phyloP scores from a whole-genome alignment of 2,888 invertebrate genomes.

The Perizoma flavofasciatum region DNA sequence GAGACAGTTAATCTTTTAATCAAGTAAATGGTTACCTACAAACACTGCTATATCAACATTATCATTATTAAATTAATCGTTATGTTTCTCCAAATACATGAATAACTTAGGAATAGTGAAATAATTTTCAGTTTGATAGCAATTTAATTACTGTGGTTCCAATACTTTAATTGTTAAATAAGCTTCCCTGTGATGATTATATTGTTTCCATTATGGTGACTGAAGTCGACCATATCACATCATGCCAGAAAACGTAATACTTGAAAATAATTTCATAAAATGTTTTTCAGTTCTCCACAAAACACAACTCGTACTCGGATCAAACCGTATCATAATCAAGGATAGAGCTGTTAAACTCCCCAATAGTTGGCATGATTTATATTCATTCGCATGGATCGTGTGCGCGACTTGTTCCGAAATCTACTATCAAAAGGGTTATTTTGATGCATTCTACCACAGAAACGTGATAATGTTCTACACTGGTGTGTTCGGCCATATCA shows the following conservation, averaged over 20 bases:
- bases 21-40: too few relatives aligned
- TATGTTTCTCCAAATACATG: neutral
- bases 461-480: slow-evolving; percentile 29
- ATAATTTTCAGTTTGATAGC: neutral
- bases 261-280: slow-evolving; percentile 42
- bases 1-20: too few relatives aligned
- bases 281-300: slow-evolving; percentile 43
- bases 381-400: slow-evolving; percentile 41
- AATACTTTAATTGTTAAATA: neutral
- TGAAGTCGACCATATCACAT: neutral
- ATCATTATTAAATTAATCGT: too few relatives aligned
- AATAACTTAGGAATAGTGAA: neutral
- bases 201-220: slow-evolving; percentile 1
- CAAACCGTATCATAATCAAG: slow-evolving; percentile 40
- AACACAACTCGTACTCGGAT: slow-evolving; percentile 42
- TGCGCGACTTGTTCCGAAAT: slow-evolving; percentile 35
- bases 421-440: slow-evolving; percentile 36
- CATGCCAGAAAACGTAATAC: slow-evolving; percentile 11
- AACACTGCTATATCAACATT: too few relatives aligned
- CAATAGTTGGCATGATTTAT: slow-evolving; percentile 40
- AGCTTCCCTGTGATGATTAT: neutral
- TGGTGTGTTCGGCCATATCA: slow-evolving; percentile 22
- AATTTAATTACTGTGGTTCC: neutral
- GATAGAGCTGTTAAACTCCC: slow-evolving; percentile 34
- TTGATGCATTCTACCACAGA: slow-evolving; percentile 28